phyloP scores from a whole-genome alignment of 1,140 invertebrate species.

The Zeugodacus cucurbitae region DNA sequence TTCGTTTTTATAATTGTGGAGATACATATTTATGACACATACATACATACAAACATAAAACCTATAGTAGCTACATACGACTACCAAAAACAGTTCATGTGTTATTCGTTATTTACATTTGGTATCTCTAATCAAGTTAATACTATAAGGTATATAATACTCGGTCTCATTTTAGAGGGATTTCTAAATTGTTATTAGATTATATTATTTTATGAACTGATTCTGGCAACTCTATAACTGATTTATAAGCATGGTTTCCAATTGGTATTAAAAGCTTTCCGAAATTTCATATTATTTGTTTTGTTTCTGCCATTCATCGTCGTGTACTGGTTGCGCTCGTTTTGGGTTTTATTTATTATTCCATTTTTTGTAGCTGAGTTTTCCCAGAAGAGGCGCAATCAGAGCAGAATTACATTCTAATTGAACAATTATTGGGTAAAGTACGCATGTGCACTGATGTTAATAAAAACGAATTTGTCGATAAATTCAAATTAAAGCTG shows the following conservation, averaged over 20 bases:
- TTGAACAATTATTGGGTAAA: neutral
- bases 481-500: neutral
- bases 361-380: neutral
- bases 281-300: neutral
- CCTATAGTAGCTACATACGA: no score
- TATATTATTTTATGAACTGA: neutral
- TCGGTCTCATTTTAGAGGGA: no score
- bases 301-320: neutral
- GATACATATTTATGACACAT: no score
- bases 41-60: no score
- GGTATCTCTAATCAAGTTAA: no score
- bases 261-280: neutral
- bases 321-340: neutral
- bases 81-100: no score
- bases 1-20: no score
- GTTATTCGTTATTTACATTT: no score
- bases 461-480: neutral
- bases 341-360: slow-evolving; percentile 1
- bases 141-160: no score
- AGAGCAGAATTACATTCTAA: neutral
- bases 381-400: neutral
- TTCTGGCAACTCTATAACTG: neutral
- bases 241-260: neutral
- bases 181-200: no score
- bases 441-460: neutral